Percentiles rank a stretch among this genome's conserved stretches.
Conservation (phyloP, 2,888 invertebrate species). For the Tridacna gigas region DNA sequence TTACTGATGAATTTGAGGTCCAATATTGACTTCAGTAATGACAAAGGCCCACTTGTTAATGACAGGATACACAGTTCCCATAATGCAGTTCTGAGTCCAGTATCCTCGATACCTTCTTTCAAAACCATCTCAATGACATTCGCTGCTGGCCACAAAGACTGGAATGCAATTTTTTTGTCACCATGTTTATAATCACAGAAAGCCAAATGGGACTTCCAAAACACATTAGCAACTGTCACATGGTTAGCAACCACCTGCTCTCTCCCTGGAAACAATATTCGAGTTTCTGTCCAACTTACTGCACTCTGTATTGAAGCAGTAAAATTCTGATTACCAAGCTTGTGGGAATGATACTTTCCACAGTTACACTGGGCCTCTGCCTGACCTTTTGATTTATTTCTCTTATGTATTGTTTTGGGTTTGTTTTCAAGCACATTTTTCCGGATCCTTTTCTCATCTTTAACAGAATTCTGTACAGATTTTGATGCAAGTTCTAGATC, state of each 20-base stretch:
- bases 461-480: background rate
- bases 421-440: background rate
- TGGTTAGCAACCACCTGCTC: constrained; percentile 58
- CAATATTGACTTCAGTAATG: constrained; percentile 71
- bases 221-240: constrained; percentile 70
- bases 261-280: constrained; percentile 24
- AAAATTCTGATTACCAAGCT: constrained; percentile 22
- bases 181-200: constrained; percentile 74
- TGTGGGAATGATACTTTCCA: constrained; percentile 51
- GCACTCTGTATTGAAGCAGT: background rate
- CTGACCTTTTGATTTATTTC: background rate
- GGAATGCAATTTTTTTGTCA: constrained; percentile 67
- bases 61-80: constrained; percentile 74
- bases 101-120: constrained; percentile 64
- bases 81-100: constrained; percentile 67
- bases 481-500: background rate
- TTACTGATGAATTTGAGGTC: constrained; percentile 74
- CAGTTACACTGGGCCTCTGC: constrained; percentile 38
- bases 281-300: background rate
- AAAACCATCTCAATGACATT: constrained; percentile 64
- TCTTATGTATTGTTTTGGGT: background rate
- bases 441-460: background rate
- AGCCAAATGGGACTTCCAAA: constrained; percentile 76
- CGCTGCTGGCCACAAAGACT: constrained; percentile 73
- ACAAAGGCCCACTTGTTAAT: constrained; percentile 72